Conservation (phyloP, 2,113 vertebrate species). For the Triplophysa tibetana region DNA sequence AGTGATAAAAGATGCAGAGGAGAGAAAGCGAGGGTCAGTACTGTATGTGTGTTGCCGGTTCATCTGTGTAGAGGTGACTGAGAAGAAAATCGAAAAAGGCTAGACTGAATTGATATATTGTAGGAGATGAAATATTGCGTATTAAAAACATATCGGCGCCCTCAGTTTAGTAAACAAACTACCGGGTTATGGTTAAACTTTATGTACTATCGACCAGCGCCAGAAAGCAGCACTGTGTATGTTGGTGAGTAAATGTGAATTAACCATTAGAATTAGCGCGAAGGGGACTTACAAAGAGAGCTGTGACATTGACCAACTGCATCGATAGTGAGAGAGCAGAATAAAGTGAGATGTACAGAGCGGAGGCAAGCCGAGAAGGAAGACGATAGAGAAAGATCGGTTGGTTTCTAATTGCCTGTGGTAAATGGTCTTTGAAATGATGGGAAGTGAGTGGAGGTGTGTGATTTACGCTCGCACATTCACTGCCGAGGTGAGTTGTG, state of each 20-base stretch:
- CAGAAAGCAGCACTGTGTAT: neutral
- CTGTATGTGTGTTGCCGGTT: neutral
- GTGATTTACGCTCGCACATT: slow-evolving; percentile 35
- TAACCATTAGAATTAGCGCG: slow-evolving; percentile 40
- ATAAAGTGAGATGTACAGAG: slow-evolving; percentile 14
- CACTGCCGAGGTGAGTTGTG: slow-evolving; percentile 32
- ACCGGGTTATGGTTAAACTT: neutral
- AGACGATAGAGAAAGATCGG: slow-evolving; percentile 10
- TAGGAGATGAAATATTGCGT: neutral
- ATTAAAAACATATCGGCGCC: slow-evolving; percentile 8
- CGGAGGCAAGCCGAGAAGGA: slow-evolving; percentile 9
- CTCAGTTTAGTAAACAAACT: neutral
- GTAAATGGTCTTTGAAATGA: slow-evolving; percentile 46
- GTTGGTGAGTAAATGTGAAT: slow-evolving; percentile 8
- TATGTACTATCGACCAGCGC: neutral
- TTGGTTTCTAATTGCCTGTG: slow-evolving; percentile 48
- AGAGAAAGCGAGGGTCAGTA: neutral
- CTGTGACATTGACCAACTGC: slow-evolving; percentile 46
- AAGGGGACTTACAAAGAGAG: slow-evolving; percentile 59
- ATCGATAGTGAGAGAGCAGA: slow-evolving; percentile 38
- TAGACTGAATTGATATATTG: slow-evolving; percentile 6
- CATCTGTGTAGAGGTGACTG: slow-evolving; percentile 4
- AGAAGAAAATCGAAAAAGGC: slow-evolving; percentile 1
- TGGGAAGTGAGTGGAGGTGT: slow-evolving; percentile 41
- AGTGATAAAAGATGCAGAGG: slow-evolving; percentile 30